A percentile compares a stretch with the other conserved stretches of the same genome.
phyloP scores from a whole-genome alignment of 2,797 vertebrate genomes.

The Smutsia gigantea region DNA sequence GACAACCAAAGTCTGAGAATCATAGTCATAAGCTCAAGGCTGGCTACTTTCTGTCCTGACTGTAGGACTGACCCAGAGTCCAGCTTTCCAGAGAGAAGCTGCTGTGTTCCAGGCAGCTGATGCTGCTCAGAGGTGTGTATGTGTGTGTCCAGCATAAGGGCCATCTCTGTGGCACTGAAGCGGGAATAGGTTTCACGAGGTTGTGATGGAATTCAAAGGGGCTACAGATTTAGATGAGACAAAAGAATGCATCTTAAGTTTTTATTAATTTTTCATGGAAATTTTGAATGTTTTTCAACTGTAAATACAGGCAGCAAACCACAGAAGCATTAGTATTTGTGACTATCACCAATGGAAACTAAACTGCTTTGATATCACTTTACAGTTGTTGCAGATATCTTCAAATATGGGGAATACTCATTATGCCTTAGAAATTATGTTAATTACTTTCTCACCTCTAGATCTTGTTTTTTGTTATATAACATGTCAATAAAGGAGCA shows the following conservation, averaged over 20 bases:
- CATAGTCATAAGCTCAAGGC: background rate
- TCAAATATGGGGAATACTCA: constrained; percentile 3
- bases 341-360: background rate
- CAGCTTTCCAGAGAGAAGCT: background rate
- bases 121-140: background rate
- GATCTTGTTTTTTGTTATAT: background rate
- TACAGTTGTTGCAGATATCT: background rate
- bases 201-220: background rate
- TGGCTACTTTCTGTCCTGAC: background rate
- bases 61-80: background rate
- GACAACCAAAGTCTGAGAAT: background rate
- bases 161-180: background rate
- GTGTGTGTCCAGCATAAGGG: background rate
- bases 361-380: constrained; percentile 22
- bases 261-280: constrained; percentile 34
- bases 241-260: background rate
- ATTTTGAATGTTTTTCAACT: background rate
- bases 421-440: background rate
- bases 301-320: background rate
- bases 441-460: background rate
- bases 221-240: background rate
- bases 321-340: background rate
- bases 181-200: background rate
- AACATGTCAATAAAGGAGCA: background rate
- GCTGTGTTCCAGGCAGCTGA: background rate